phyloP scores from a whole-genome alignment of 2,888 invertebrate genomes.

The Incurvaria masculella region DNA sequence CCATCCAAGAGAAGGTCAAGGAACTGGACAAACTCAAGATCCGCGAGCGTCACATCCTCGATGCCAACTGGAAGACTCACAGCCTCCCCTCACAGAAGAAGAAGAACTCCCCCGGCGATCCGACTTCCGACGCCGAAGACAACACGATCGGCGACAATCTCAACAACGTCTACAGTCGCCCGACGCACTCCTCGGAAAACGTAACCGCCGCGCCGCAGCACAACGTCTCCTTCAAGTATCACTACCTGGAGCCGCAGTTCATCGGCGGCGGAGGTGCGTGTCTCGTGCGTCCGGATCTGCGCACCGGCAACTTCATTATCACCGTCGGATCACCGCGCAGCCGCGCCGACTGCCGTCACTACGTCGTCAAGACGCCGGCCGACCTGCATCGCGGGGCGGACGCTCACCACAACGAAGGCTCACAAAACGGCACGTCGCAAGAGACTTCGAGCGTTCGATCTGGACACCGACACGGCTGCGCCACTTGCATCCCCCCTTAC shows the following conservation, averaged over 20 bases:
- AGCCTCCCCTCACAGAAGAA: slow-evolving; percentile 84
- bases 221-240: slow-evolving; percentile 57
- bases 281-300: slow-evolving; percentile 63
- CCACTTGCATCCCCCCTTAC: slow-evolving; percentile 66
- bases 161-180: slow-evolving; percentile 65
- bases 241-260: slow-evolving; percentile 70
- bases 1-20: slow-evolving; percentile 78
- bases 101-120: slow-evolving; percentile 57
- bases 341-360: slow-evolving; percentile 64
- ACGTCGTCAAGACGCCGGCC: slow-evolving; percentile 55
- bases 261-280: no score
- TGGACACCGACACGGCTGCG: slow-evolving; percentile 60
- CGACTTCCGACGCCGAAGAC: slow-evolving; percentile 41
- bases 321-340: slow-evolving; percentile 67
- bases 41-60: slow-evolving; percentile 77
- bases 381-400: slow-evolving; percentile 39
- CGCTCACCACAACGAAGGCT: slow-evolving; percentile 19
- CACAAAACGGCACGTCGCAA: slow-evolving; percentile 31
- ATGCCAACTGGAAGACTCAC: slow-evolving; percentile 88
- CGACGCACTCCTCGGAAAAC: slow-evolving; percentile 81
- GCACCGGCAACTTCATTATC: slow-evolving; percentile 68
- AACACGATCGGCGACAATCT: slow-evolving; percentile 43
- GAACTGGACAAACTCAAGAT: slow-evolving; percentile 80
- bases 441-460: slow-evolving; percentile 27
- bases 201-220: slow-evolving; percentile 52